Base-by-base conservation (phyloP, 2,797 vertebrate genomes). In the Catostomus latipinnis region DNA sequence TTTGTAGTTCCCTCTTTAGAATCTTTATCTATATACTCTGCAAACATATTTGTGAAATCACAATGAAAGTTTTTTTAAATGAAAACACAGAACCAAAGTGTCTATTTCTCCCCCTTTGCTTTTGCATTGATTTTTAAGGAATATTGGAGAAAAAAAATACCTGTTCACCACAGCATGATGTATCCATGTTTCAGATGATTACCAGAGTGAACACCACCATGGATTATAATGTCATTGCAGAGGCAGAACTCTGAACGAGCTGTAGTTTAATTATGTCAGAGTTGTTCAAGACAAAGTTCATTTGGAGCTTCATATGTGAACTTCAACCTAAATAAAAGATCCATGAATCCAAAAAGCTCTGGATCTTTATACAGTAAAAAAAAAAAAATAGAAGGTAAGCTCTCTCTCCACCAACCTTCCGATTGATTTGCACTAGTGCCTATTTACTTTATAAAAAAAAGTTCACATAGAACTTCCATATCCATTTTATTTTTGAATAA, bases 261-360 rank as follows among this genome's bases (percentile, higher is more conserved):
- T 13, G 0, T 79, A 56, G 45, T 72, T 79, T 65, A 71, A 66
- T 79, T 79, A 65, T 7, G 77, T 79, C 77, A 57, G 12, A 57
- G 56, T 50, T 79, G 60, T 66, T 72, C 13, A 18, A 45, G 5
- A 13, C 61, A 72, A 66, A 57, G 16, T 66, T 62, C 46, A 11
- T 67, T 76, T 8, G 22, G 13, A 13, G 13, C 10, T 65, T 69
- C 76, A 63, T 56, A 71, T 63, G 67, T 71, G 76, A 54, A 54
- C 61, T 61, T 70, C 46, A 70, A 5, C 49, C 53, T 2, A 0
- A 70, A 56, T 12, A 57, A 57, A 56, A 57, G 50, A 52, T 60
- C 54, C 48, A 71, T 56, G 9, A 66, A 50, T 14, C 14, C 56
- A 65, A 65, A 12, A 43, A 56, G 1, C 50, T n/a, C 46, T 46